Conservation (phyloP, 1,140 invertebrate genomes). For the Drosophila murphyi region DNA sequence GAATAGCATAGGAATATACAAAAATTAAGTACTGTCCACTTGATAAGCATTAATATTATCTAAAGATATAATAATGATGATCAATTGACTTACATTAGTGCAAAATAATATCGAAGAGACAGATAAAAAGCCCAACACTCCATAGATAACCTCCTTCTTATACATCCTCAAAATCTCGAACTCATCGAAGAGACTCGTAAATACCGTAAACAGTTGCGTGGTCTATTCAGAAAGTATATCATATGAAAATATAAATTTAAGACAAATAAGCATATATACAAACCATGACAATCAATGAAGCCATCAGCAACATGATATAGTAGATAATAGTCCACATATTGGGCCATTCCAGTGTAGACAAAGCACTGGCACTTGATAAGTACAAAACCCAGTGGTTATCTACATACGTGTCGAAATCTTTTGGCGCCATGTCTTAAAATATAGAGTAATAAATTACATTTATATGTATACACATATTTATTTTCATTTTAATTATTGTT, state of each 20-base stretch:
- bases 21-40: too few relatives aligned
- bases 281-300: conserved; percentile 57
- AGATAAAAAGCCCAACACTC: conserved; percentile 47
- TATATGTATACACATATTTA: neutral
- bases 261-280: neutral
- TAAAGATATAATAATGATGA: too few relatives aligned
- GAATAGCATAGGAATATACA: neutral
- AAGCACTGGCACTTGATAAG: conserved; percentile 57
- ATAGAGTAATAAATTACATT: neutral
- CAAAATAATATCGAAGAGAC: conserved; percentile 57
- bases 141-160: conserved; percentile 55
- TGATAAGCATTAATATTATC: too few relatives aligned
- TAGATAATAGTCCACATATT: conserved; percentile 66
- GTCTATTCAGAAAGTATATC: conserved; percentile 8
- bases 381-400: conserved; percentile 53
- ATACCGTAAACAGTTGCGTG: conserved; percentile 62
- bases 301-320: conserved; percentile 60
- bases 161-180: conserved; percentile 51
- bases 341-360: conserved; percentile 39
- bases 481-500: too few relatives aligned
- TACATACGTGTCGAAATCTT: conserved; percentile 5
- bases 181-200: conserved; percentile 70
- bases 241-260: neutral
- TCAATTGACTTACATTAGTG: conserved; percentile 56
- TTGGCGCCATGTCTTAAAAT: neutral